Evolutionary conservation across 2,113 vertebrate genomes (phyloP), one percentile per base, ranked within the genome.

Genomic region (Zosterops japonicus): DNA sequence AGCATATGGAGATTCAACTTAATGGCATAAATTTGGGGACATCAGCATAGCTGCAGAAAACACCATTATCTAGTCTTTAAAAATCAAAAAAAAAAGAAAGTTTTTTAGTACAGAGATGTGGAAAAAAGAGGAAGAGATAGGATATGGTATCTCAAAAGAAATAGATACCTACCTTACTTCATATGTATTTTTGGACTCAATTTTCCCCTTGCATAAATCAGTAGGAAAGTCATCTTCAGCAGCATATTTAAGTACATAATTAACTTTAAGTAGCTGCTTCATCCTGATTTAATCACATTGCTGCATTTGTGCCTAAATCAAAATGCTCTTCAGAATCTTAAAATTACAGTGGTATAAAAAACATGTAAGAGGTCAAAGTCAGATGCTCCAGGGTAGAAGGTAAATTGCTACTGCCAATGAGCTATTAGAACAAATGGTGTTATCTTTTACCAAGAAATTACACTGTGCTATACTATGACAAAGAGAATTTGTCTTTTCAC

Each of bases 251-350:
- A 91, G 53, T 68, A 71, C 31, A 33, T 89, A 95, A 95, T 93
- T 89, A 95, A 12, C 74, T 95, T 53, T 75, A 87, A 95, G 77
- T 92, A 83, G 64, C 72, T 63, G 46, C 74, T 89, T 93, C 63
- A 72, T 84, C 61, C 77, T 94, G 89, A 68, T 47, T 91, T 87
- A 94, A 96, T 92, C 69, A 94, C 52, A 78, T 36, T 41, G 39
- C 77, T 84, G 31, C 57, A 64, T 91, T 84, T 91, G 13, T 63
- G 44, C 68, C 52, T 87, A 64, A 63, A 90, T 81, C 35, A 89
- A 15, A 93, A 67, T 12, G 59, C 50, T 81, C 9, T n/a, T 42
- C 79, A 69, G 27, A 53, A 24, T 93, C 18, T 92, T 69, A 69
- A 33, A 92, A 61, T 15, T 60, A 16, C 19, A 23, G 12, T 24